These are phyloP conservation scores for Temnothorax rugatulus DNA, from an alignment of 2,888 invertebrate genomes.

Conservation along the genomic window DNA sequence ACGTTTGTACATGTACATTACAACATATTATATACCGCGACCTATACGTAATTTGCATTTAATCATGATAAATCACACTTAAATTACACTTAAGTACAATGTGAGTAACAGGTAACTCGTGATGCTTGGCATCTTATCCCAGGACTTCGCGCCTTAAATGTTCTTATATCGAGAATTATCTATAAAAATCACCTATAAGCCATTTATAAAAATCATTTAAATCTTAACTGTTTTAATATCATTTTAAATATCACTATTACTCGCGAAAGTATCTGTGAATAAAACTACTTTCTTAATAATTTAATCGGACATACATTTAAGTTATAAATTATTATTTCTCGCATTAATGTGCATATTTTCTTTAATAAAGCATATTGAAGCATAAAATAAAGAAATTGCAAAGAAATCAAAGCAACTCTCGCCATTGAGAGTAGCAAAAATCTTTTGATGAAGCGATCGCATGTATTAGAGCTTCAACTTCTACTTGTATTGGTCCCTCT, in stretches of 20 bases:
- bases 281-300: background rate
- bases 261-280: background rate
- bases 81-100: conserved; percentile 34
- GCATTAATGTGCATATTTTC: background rate
- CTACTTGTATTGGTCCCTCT: background rate
- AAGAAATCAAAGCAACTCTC: background rate
- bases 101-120: conserved; percentile 7
- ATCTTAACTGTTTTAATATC: background rate
- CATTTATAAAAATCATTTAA: background rate
- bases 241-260: background rate
- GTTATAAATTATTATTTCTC: background rate
- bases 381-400: background rate
- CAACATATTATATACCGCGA: conserved; percentile 15
- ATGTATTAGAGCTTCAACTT: background rate
- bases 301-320: background rate
- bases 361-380: conserved; percentile 1
- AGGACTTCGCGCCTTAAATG: conserved; percentile 4
- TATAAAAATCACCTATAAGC: background rate
- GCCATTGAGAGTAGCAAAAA: background rate
- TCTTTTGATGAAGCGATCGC: background rate
- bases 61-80: conserved; percentile 32
- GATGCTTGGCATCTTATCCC: background rate
- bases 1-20: conserved; percentile 19
- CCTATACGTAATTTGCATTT: conserved; percentile 25
- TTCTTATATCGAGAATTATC: conserved; percentile 2